Conservation (phyloP, 2,113 vertebrate genomes). For the Penelope pileata region DNA sequence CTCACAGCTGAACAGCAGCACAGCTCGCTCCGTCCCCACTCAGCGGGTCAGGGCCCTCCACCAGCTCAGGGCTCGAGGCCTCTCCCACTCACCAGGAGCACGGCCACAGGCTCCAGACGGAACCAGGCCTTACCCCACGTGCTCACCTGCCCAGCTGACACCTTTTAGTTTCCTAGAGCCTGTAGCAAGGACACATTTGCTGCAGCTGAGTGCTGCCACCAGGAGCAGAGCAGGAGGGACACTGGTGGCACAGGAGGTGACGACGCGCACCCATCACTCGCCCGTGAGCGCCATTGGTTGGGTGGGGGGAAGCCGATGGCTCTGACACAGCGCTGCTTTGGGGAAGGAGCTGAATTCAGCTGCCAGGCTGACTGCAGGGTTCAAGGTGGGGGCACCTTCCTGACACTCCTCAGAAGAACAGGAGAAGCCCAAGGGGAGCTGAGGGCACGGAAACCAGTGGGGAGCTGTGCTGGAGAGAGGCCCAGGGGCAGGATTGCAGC, state of each 20-base stretch:
- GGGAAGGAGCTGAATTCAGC: neutral
- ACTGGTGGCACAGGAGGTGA: neutral
- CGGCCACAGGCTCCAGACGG: neutral
- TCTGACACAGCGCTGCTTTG: neutral
- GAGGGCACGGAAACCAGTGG: neutral
- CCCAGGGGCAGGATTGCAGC: neutral
- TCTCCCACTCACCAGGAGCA: neutral
- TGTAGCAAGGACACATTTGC: neutral
- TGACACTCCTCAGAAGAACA: neutral
- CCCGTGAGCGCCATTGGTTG: neutral
- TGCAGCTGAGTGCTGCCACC: neutral
- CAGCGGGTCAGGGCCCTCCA: neutral
- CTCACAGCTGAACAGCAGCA: neutral
- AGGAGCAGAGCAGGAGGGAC: neutral
- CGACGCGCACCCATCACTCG: accelerated
- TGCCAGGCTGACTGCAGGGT: neutral
- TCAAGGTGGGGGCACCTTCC: neutral
- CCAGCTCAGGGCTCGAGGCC: neutral
- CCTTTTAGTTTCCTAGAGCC: neutral
- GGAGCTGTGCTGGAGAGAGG: neutral
- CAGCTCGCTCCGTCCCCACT: neutral
- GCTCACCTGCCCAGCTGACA: neutral
- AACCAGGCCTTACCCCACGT: neutral
- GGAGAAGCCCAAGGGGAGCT: neutral
- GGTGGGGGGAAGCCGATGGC: accelerated